A percentile compares a stretch with the other conserved stretches of the same genome.
These are phyloP conservation scores for Deilephila porcellus DNA, from an alignment of 2,888 invertebrate species.

Conservation along the genomic window DNA sequence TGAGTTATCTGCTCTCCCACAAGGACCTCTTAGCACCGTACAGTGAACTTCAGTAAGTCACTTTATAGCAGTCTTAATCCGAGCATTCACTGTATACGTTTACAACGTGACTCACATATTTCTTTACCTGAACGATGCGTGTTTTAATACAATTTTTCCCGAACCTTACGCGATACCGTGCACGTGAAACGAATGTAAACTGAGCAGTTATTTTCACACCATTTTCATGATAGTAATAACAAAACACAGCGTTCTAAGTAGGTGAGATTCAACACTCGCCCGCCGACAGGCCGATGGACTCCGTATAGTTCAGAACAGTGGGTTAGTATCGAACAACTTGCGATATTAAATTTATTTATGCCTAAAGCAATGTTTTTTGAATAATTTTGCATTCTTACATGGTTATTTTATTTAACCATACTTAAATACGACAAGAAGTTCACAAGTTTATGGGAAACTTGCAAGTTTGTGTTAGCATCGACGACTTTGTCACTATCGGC, in stretches of 20 bases:
- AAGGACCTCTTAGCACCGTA: not conserved
- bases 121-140: not conserved
- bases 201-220: constrained; percentile 35
- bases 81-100: not conserved
- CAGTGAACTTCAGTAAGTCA: constrained; percentile 9
- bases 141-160: not conserved
- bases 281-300: constrained; percentile 40
- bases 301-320: constrained; percentile 21
- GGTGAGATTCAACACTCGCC: constrained; percentile 46
- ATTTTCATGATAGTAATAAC: constrained; percentile 41
- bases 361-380: not conserved
- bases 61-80: not conserved
- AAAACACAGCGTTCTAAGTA: constrained; percentile 41
- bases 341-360: not conserved
- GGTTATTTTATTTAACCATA: too few relatives aligned
- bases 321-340: not conserved
- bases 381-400: not conserved
- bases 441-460: too few relatives aligned
- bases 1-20: not conserved
- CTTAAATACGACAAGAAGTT: too few relatives aligned
- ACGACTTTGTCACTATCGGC: too few relatives aligned
- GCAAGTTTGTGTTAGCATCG: too few relatives aligned
- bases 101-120: constrained; percentile 19
- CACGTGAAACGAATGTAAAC: constrained; percentile 22
- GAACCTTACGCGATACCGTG: constrained; percentile 16